phyloP scores from a whole-genome alignment of 2,888 invertebrate genomes.

The Priapulus caudatus region DNA sequence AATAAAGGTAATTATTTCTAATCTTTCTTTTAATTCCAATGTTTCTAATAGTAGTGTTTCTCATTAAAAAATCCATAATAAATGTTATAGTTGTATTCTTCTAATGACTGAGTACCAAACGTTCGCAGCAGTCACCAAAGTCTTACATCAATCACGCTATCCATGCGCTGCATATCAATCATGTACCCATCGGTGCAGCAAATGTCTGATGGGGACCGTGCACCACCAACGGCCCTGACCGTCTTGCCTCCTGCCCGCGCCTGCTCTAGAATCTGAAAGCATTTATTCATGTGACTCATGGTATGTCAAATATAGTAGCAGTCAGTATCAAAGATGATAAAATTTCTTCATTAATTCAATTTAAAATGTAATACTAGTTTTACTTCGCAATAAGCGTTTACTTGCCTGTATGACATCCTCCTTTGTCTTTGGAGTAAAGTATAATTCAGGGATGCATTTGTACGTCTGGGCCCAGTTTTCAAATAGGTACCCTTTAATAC shows the following conservation, averaged over 20 bases:
- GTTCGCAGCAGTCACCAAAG: no score
- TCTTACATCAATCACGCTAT: conserved; percentile 30
- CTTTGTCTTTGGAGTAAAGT: conserved; percentile 31
- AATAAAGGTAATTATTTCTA: no score
- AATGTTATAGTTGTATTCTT: no score
- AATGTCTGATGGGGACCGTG: conserved; percentile 37
- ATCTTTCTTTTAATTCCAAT: no score
- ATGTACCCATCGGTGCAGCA: conserved; percentile 34
- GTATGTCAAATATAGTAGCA: no score
- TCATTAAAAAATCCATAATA: no score
- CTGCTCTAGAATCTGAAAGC: conserved; percentile 26
- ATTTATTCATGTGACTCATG: no score
- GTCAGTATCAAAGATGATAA: no score
- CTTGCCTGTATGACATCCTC: conserved; percentile 29
- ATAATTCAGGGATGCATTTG: conserved; percentile 33
- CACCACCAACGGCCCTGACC: conserved; percentile 34
- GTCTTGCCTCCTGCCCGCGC: conserved; percentile 28
- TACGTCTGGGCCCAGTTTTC: conserved; percentile 36
- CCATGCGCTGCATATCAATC: conserved; percentile 30
- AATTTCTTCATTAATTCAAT: conserved; percentile 6
- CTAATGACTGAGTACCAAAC: no score
- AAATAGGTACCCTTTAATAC: conserved; percentile 22
- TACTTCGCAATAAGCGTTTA: neutral
- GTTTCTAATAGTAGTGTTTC: no score
- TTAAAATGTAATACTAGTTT: neutral